These are phyloP conservation scores for Dicrostonyx torquatus DNA, from an alignment of 2,797 vertebrate species.

Conservation along the genomic window DNA sequence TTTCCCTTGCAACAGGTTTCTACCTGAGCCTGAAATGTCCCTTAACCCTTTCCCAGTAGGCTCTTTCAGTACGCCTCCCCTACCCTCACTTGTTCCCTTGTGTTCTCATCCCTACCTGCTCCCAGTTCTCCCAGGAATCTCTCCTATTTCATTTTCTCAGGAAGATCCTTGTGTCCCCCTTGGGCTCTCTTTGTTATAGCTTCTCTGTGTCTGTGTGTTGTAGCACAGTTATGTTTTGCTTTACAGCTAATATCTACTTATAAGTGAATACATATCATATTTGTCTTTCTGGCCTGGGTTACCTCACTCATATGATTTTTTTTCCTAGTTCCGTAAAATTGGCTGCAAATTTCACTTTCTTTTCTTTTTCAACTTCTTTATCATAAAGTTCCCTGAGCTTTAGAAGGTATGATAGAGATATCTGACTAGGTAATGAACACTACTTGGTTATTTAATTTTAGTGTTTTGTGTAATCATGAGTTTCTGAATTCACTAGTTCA, in stretches of 20 bases:
- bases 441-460: background rate
- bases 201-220: background rate
- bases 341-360: background rate
- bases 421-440: background rate
- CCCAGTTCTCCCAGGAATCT: background rate
- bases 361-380: background rate
- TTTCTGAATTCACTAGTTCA: background rate
- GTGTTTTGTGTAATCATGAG: background rate
- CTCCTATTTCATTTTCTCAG: background rate
- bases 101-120: background rate
- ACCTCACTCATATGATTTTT: background rate
- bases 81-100: background rate
- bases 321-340: background rate
- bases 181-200: background rate
- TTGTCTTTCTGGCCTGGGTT: background rate
- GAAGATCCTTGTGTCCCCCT: background rate
- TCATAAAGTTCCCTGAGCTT: background rate
- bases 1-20: background rate
- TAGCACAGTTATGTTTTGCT: background rate
- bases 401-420: background rate
- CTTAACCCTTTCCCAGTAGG: background rate
- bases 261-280: background rate
- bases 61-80: background rate
- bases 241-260: background rate
- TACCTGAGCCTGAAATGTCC: background rate